Percentiles rank a stretch among this genome's conserved stretches.
Conservation (phyloP, 2,888 invertebrate genomes). For the Synanthedon andrenaeformis region DNA sequence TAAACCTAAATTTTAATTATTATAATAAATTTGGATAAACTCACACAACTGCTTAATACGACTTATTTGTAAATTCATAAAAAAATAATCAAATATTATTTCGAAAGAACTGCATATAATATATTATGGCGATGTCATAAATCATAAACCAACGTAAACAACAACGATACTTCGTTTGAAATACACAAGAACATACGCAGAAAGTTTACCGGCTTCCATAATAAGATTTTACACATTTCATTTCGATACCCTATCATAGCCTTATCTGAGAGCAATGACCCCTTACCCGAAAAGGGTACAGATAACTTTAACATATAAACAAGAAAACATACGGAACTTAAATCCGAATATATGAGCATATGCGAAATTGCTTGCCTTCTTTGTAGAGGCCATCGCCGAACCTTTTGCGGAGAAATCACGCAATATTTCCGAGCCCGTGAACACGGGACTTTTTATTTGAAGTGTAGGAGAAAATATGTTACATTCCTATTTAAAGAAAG, state of each 20-base stretch:
- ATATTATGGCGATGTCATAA: no score
- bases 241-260: constrained; percentile 14
- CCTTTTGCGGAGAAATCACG: constrained; percentile 44
- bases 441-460: constrained; percentile 43
- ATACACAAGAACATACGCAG: constrained; percentile 35
- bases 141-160: no score
- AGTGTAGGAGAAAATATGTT: constrained; percentile 32
- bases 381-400: constrained; percentile 26
- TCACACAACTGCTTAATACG: no score
- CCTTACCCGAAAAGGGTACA: constrained; percentile 28
- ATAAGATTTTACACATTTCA: constrained; percentile 25
- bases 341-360: constrained; percentile 34
- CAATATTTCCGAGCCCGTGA: constrained; percentile 56
- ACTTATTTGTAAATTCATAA: no score
- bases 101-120: no score
- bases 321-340: constrained; percentile 33
- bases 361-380: constrained; percentile 37
- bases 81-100: no score
- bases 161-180: constrained; percentile 17
- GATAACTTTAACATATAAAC: constrained; percentile 36
- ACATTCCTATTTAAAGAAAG: constrained; percentile 17
- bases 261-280: constrained; percentile 31
- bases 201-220: constrained; percentile 21
- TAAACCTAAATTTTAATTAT: no score
- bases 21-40: no score